Conservation (phyloP, 2,888 invertebrate genomes). For the Gari tellinella region DNA sequence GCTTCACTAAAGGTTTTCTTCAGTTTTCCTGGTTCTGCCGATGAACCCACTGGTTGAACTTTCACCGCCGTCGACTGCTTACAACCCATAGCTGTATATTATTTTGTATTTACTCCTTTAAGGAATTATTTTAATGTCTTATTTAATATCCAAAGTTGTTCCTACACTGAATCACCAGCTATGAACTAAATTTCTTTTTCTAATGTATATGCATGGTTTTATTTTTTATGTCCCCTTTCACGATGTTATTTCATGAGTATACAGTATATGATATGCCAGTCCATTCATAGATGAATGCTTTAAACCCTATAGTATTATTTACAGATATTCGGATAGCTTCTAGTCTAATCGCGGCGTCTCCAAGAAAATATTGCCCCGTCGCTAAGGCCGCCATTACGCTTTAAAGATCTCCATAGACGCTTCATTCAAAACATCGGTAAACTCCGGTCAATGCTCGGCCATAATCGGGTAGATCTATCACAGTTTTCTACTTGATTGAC, state of each 20-base stretch:
- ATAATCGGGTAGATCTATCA: slow-evolving; percentile 19
- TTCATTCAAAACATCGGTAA: slow-evolving; percentile 48
- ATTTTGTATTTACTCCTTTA: background rate
- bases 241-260: too few species aligned
- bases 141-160: background rate
- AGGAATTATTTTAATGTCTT: background rate
- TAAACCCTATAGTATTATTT: slow-evolving; percentile 26
- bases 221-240: too few species aligned
- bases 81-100: slow-evolving; percentile 69
- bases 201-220: too few species aligned
- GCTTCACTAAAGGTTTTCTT: slow-evolving; percentile 57
- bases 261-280: background rate
- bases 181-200: background rate
- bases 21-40: slow-evolving; percentile 51
- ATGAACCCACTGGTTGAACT: slow-evolving; percentile 70
- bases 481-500: too few species aligned
- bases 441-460: slow-evolving; percentile 38
- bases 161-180: background rate
- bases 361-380: slow-evolving; percentile 51
- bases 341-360: slow-evolving; percentile 16
- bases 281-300: slow-evolving; percentile 7
- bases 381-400: slow-evolving; percentile 46
- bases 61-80: slow-evolving; percentile 71
- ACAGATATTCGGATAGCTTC: slow-evolving; percentile 28
- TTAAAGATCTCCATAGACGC: slow-evolving; percentile 62